Evolutionary conservation across 2,888 invertebrate species (phyloP).

Genomic region (Psylliodes chrysocephalus): DNA sequence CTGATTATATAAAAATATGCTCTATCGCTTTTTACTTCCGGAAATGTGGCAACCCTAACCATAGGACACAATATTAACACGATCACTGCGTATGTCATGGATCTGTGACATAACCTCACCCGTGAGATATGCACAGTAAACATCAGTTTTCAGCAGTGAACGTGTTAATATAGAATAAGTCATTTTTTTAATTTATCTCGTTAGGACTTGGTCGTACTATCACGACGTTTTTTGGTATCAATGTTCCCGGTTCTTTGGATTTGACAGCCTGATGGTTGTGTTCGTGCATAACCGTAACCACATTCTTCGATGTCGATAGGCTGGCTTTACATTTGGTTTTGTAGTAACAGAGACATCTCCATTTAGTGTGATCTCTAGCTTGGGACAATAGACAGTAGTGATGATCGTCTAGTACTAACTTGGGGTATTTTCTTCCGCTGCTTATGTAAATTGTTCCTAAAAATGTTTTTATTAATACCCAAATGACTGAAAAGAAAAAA

Average conservation of each 20-base stretch:
- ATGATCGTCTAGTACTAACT: conserved; percentile 47
- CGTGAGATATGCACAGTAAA: too few species aligned
- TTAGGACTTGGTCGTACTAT: too few species aligned
- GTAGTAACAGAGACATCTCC: conserved; percentile 54
- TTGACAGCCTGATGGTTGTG: conserved; percentile 47
- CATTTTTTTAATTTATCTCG: too few species aligned
- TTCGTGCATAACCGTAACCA: conserved; percentile 42
- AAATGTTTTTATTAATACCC: background rate
- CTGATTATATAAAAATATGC: too few species aligned
- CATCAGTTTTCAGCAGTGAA: too few species aligned
- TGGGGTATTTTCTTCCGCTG: conserved; percentile 40
- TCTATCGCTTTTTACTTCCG: too few species aligned
- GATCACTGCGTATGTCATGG: too few species aligned
- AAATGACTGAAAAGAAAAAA: too few species aligned
- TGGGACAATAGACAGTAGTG: conserved; percentile 46
- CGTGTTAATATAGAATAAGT: too few species aligned
- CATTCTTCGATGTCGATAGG: conserved; percentile 45
- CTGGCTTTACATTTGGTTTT: conserved; percentile 51
- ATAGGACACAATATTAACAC: too few species aligned
- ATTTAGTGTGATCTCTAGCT: conserved; percentile 49
- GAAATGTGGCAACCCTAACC: too few species aligned
- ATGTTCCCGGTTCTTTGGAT: conserved; percentile 5
- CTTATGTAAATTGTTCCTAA: conserved; percentile 32
- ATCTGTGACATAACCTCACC: too few species aligned
- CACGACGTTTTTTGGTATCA: conserved; percentile 37